phyloP scores from a whole-genome alignment of 2,113 vertebrate genomes.

The Eulemur rufifrons region DNA sequence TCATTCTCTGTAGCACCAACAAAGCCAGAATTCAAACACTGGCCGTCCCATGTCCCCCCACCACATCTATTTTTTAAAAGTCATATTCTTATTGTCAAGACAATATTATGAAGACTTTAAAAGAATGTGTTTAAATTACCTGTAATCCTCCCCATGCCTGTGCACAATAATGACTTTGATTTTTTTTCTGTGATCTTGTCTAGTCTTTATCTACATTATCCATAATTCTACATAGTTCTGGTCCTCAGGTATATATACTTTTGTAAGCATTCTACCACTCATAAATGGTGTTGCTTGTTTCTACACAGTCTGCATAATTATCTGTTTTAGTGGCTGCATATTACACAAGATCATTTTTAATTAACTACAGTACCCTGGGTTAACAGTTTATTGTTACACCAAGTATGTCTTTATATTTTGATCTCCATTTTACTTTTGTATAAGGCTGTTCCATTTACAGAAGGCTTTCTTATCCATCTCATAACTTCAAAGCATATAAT shows the following conservation, averaged over 20 bases:
- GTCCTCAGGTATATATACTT: neutral
- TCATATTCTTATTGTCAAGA: neutral
- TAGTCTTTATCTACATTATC: neutral
- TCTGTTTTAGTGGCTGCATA: slow-evolving; percentile 52
- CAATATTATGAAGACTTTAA: neutral
- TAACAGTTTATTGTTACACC: slow-evolving; percentile 53
- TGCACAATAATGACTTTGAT: neutral
- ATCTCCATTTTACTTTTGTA: slow-evolving; percentile 25
- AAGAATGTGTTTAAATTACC: neutral
- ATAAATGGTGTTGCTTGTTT: slow-evolving; percentile 25
- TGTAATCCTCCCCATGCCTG: neutral
- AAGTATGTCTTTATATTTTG: slow-evolving; percentile 30
- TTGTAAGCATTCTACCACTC: slow-evolving; percentile 6
- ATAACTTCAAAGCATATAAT: neutral
- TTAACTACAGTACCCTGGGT: slow-evolving; percentile 42
- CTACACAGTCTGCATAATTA: neutral
- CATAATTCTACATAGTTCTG: neutral
- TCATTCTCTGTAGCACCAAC: neutral
- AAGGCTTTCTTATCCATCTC: neutral
- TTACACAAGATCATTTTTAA: slow-evolving; percentile 55
- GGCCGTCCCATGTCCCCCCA: neutral
- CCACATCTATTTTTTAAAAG: neutral
- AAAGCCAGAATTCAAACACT: neutral
- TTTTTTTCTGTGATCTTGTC: neutral
- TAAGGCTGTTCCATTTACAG: neutral